phyloP scores from a whole-genome alignment of 1,140 invertebrate species.

The Rhynchophorus ferrugineus region DNA sequence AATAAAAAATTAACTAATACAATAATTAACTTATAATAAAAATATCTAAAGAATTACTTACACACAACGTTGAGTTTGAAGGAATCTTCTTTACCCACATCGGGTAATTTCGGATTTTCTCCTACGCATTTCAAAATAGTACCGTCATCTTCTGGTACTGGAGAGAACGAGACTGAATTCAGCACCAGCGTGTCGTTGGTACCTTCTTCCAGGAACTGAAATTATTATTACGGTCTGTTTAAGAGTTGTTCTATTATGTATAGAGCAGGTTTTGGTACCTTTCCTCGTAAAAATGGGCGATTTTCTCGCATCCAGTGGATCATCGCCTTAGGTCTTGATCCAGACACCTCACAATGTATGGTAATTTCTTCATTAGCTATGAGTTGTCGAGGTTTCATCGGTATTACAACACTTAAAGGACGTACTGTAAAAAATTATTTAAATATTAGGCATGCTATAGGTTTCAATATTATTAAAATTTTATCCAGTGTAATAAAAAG shows the following conservation, averaged over 20 bases:
- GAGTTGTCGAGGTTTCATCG: conserved; percentile 63
- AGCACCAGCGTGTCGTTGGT: conserved; percentile 65
- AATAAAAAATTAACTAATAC: too few relatives aligned
- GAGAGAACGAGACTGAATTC: conserved; percentile 71
- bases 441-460: background rate
- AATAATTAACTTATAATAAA: too few relatives aligned
- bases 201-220: conserved; percentile 55
- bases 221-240: conserved; percentile 11
- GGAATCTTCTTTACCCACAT: conserved; percentile 66
- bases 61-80: conserved; percentile 78
- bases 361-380: conserved; percentile 70
- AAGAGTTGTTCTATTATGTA: background rate
- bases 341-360: conserved; percentile 67
- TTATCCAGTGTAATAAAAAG: too few relatives aligned
- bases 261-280: too few relatives aligned
- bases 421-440: conserved; percentile 52
- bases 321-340: conserved; percentile 75
- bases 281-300: conserved; percentile 60
- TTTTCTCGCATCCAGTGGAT: conserved; percentile 77
- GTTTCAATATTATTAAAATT: too few relatives aligned
- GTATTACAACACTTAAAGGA: conserved; percentile 65
- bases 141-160: conserved; percentile 73
- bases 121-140: conserved; percentile 76
- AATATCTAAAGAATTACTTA: conserved; percentile 58
- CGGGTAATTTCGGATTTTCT: conserved; percentile 67